These are phyloP conservation scores for Sebastolobus altivelis DNA, from an alignment of 2,797 vertebrate species.

Conservation along the genomic window DNA sequence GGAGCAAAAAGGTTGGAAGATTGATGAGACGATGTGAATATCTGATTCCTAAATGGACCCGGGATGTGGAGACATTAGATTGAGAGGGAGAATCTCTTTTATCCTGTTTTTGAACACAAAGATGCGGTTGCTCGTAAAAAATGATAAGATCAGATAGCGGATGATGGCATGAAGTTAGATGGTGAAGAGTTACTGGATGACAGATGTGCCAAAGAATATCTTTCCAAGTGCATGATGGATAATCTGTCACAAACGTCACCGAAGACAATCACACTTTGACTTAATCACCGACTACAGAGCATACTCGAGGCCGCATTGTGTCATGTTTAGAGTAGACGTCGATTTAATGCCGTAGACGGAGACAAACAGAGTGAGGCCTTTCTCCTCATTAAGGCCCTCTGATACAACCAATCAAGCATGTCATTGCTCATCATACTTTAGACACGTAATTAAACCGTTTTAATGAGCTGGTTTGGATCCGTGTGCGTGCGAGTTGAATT, in stretches of 20 bases:
- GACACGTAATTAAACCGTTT: conserved; percentile 74
- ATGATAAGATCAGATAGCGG: conserved; percentile 16
- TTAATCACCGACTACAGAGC: conserved; percentile 12
- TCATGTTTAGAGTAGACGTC: conserved; percentile 34
- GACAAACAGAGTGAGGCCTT: conserved; percentile 49
- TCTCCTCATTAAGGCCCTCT: conserved; percentile 72
- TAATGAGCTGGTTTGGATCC: conserved; percentile 62
- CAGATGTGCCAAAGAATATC: not conserved
- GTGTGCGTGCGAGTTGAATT: conserved; percentile 33
- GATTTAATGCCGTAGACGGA: conserved; percentile 43
- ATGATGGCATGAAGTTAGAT: not conserved
- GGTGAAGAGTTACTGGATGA: conserved; percentile 22
- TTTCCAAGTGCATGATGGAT: conserved; percentile 17
- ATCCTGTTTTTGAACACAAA: conserved; percentile 21
- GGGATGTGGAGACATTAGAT: conserved; percentile 38
- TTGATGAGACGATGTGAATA: conserved; percentile 60
- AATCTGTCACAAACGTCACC: conserved; percentile 26
- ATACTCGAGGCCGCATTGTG: conserved; percentile 53
- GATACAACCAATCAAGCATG: conserved; percentile 79
- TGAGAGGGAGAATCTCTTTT: conserved; percentile 14
- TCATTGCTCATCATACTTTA: conserved; percentile 82
- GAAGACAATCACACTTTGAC: conserved; percentile 42
- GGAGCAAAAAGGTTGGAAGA: conserved; percentile 54
- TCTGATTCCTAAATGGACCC: conserved; percentile 62
- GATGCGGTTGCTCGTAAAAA: conserved; percentile 12